These are phyloP conservation scores for Trachelus iudaicus DNA, from an alignment of 2,888 invertebrate species.

Conservation along the genomic window DNA sequence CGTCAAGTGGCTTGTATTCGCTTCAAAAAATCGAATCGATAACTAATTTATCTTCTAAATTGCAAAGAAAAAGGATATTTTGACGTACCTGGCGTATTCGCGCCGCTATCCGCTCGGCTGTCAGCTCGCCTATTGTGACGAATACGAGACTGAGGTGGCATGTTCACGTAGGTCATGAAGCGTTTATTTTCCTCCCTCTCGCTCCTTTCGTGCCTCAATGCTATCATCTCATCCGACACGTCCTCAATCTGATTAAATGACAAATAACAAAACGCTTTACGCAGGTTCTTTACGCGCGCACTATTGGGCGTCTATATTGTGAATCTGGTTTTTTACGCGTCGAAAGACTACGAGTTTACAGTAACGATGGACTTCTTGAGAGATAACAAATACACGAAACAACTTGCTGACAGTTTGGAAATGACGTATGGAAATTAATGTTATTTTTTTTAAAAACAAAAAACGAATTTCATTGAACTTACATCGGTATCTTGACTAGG, in stretches of 20 bases:
- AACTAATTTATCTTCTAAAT: neutral
- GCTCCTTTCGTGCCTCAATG: slow-evolving; percentile 79
- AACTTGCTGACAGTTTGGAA: neutral
- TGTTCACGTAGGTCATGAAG: slow-evolving; percentile 72
- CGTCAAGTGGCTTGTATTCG: too few species aligned
- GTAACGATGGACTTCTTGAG: neutral
- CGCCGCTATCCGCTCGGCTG: slow-evolving; percentile 75
- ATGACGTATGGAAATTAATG: neutral
- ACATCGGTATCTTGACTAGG: slow-evolving; percentile 70
- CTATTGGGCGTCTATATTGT: slow-evolving; percentile 23
- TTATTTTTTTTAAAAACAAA: too few species aligned
- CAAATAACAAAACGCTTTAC: slow-evolving; percentile 32
- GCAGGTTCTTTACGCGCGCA: slow-evolving; percentile 10
- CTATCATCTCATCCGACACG: slow-evolving; percentile 79
- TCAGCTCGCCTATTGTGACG: slow-evolving; percentile 75
- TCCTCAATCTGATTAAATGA: slow-evolving; percentile 74
- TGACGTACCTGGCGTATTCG: slow-evolving; percentile 74
- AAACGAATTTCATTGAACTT: slow-evolving; percentile 48
- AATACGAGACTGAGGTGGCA: slow-evolving; percentile 66
- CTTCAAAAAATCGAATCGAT: neutral
- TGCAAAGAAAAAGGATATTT: neutral
- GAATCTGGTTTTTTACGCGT: slow-evolving; percentile 22
- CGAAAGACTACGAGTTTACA: neutral
- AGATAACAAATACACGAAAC: neutral
- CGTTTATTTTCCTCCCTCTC: slow-evolving; percentile 86